Percentiles rank a stretch among this genome's conserved stretches.
Conservation (phyloP, 2,888 invertebrate species). For the Koerneria pararmatus region DNA sequence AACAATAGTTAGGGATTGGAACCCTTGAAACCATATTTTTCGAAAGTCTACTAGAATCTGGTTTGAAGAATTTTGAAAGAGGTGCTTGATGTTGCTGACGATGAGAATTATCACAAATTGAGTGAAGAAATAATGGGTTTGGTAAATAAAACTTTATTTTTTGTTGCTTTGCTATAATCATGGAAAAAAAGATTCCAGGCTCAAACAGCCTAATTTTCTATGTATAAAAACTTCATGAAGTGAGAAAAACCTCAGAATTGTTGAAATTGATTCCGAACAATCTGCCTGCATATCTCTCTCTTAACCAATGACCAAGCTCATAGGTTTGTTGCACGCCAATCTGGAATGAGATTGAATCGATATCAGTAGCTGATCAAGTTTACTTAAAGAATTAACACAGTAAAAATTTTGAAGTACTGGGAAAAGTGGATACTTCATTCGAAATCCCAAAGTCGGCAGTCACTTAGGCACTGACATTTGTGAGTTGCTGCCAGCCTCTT, state of each 20-base stretch:
- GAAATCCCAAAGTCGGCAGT: background rate
- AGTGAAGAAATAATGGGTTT: too few species aligned
- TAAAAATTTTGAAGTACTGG: too few species aligned
- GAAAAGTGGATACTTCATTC: background rate
- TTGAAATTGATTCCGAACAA: slow-evolving; percentile 20
- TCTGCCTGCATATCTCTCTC: slow-evolving; percentile 26
- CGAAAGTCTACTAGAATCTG: too few species aligned
- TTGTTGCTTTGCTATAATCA: background rate
- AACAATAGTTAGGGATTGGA: too few species aligned
- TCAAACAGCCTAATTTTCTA: too few species aligned
- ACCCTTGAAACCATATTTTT: too few species aligned
- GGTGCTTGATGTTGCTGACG: too few species aligned
- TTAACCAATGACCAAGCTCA: slow-evolving; percentile 33
- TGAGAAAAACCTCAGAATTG: too few species aligned
- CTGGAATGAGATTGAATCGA: slow-evolving; percentile 34
- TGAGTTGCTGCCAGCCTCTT: slow-evolving; percentile 51
- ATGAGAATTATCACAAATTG: too few species aligned
- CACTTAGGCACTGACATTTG: slow-evolving; percentile 36
- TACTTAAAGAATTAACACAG: background rate
- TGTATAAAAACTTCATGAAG: too few species aligned
- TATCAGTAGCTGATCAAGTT: background rate
- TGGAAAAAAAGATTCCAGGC: background rate
- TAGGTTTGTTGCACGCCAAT: slow-evolving; percentile 32
- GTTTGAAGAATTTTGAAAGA: too few species aligned
- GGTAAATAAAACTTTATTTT: background rate